Evolutionary conservation across 2,797 vertebrate species (phyloP).

Genomic region (Buphagus erythrorhynchus): DNA sequence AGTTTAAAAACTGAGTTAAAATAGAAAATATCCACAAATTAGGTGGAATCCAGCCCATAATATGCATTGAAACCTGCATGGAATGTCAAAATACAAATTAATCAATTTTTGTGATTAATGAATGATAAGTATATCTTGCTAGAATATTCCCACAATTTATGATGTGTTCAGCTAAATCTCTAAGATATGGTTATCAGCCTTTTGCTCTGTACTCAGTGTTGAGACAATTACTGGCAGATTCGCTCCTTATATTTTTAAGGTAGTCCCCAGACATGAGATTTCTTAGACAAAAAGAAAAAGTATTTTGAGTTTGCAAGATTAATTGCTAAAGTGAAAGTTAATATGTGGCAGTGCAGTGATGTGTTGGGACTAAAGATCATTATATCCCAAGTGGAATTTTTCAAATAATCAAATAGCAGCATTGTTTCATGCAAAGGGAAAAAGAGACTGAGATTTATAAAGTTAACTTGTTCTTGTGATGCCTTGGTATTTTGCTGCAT

Average conservation of each 20-base stretch:
- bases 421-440: conserved; percentile 49
- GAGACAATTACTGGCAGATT: neutral
- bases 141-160: neutral
- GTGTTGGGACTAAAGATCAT: neutral
- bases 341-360: neutral
- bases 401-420: conserved; percentile 19
- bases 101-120: neutral
- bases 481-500: conserved; percentile 29
- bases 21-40: neutral
- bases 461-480: conserved; percentile 50
- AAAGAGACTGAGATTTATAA: conserved; percentile 27
- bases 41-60: neutral
- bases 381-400: conserved; percentile 26
- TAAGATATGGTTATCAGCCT: neutral
- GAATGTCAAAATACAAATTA: neutral
- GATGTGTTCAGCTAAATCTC: neutral
- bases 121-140: neutral
- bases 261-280: neutral
- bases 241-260: neutral
- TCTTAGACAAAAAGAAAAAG: neutral
- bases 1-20: neutral
- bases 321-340: neutral
- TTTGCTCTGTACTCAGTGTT: neutral
- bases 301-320: neutral
- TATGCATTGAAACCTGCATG: neutral